A percentile compares a stretch with the other conserved stretches of the same genome.
Evolutionary conservation across 2,113 vertebrate species (phyloP).

Genomic region (Corythornis cristatus): DNA sequence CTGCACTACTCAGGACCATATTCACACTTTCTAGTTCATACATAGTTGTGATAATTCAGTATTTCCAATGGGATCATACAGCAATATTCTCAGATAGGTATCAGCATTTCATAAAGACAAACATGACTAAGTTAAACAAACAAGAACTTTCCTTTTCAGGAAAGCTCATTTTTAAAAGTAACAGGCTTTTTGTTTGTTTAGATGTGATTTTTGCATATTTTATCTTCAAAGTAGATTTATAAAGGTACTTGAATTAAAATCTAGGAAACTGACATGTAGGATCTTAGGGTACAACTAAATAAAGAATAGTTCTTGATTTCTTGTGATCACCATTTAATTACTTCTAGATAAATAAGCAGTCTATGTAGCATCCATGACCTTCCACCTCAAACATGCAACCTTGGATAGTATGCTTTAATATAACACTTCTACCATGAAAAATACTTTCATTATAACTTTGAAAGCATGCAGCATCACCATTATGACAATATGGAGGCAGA

Average conservation of each 20-base stretch:
- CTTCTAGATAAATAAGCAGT: neutral
- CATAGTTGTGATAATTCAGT: neutral
- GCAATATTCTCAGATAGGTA: neutral
- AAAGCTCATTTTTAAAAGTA: neutral
- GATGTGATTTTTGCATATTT: neutral
- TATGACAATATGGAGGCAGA: neutral
- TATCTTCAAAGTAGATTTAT: neutral
- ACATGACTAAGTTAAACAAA: neutral
- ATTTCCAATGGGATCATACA: neutral
- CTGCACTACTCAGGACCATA: neutral
- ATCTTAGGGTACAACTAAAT: neutral
- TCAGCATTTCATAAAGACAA: neutral
- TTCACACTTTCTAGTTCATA: neutral
- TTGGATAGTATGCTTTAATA: neutral
- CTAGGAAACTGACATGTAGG: neutral
- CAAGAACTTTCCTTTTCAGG: neutral
- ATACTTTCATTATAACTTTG: neutral
- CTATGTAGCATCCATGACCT: neutral
- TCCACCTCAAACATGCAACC: neutral
- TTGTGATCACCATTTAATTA: neutral
- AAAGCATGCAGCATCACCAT: neutral
- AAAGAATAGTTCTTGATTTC: neutral
- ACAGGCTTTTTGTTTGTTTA: neutral
- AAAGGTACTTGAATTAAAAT: neutral
- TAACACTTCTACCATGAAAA: neutral